Percentiles rank a stretch among this genome's conserved stretches.
phyloP scores from a whole-genome alignment of 2,797 vertebrate genomes.

The Jordanella pulchra region DNA sequence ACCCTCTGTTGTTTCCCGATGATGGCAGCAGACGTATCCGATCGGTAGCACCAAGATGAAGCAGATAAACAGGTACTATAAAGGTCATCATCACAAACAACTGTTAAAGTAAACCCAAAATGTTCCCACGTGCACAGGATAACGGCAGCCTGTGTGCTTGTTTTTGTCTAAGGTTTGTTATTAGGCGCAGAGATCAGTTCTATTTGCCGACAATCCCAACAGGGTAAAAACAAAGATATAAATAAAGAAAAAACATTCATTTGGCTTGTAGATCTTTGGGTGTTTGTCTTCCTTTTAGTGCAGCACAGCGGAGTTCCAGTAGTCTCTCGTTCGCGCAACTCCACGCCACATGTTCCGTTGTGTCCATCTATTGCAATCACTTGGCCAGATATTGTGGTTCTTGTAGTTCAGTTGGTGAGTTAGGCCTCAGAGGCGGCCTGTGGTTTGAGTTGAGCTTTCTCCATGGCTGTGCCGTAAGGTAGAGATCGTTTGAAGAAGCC shows the following conservation, averaged over 20 bases:
- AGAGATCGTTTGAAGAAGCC: constrained; percentile 93
- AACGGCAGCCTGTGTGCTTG: constrained; percentile 25
- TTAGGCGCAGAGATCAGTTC: constrained; percentile 41
- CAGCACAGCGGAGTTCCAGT: constrained; percentile 84
- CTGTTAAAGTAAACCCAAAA: constrained; percentile 34
- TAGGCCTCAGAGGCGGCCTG: constrained; percentile 92
- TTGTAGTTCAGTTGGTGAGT: constrained; percentile 22
- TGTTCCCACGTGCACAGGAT: constrained; percentile 32
- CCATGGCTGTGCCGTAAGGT: constrained; percentile 92
- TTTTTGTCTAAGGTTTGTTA: constrained; percentile 33
- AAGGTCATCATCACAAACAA: constrained; percentile 31
- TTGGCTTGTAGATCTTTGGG: constrained; percentile 78
- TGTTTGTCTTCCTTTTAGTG: constrained; percentile 73
- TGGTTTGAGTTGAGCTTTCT: constrained; percentile 94
- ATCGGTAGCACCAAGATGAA: constrained; percentile 74
- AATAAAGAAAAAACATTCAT: constrained; percentile 81
- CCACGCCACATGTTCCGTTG: constrained; percentile 52
- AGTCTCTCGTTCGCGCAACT: constrained; percentile 68
- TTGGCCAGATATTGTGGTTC: constrained; percentile 62
- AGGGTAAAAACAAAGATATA: constrained; percentile 55
- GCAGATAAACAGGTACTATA: constrained; percentile 38
- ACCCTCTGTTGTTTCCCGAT: constrained; percentile 35
- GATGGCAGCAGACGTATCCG: constrained; percentile 37
- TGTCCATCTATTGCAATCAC: constrained; percentile 71
- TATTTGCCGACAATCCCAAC: constrained; percentile 58